Base-by-base conservation (phyloP, 2,797 vertebrate genomes). In the Crenichthys baileyi region DNA sequence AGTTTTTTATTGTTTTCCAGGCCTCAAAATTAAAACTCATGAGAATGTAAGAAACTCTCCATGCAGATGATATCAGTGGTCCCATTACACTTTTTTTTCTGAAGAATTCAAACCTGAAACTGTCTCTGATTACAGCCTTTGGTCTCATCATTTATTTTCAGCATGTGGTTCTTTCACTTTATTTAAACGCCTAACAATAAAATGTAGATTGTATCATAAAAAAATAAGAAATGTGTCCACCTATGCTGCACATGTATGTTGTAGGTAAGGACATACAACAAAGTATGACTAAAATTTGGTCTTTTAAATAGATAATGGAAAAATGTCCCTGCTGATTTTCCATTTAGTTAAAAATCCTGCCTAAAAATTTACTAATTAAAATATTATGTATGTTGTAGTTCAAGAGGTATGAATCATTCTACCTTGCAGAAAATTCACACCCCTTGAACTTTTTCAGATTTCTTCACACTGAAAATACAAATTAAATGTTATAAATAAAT, bases 1-100 rank as follows among this genome's bases (percentile, higher is more conserved):
- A 99, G 96, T 89, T 98, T 99, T 95, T 98, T 99, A 36, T 36
- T 36, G 31, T 36, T 36, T 36, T 36, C 31, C 31, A 36, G 31
- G 31, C 31, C 31, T 36, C 31, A 3, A 36, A 36, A 36, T 36
- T 36, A 36, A 36, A 36, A 36, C 31, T 36, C 31, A 36, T 36
- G 31, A 36, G 31, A 36, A 2, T 36, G 31, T 36, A 36, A 36
- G 31, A 36, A 36, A 36, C 31, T 36, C 31, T 36, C 31, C 31
- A 36, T 36, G 31, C 31, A 36, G 31, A 36, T n/a, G n/a, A n/a
- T 36, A 36, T 36, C 31, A 36, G 31, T 36, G 31, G 31, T 36
- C 31, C 2, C 31, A 36, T 36, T 3, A 36, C 31, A 36, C 31
- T 36, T n/a, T 36, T 36, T 36, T 36, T 36, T 36, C 31, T 36